A percentile compares a stretch with the other conserved stretches of the same genome.
Evolutionary conservation across 2,888 invertebrate species (phyloP).

Genomic region (Campaea margaritaria): DNA sequence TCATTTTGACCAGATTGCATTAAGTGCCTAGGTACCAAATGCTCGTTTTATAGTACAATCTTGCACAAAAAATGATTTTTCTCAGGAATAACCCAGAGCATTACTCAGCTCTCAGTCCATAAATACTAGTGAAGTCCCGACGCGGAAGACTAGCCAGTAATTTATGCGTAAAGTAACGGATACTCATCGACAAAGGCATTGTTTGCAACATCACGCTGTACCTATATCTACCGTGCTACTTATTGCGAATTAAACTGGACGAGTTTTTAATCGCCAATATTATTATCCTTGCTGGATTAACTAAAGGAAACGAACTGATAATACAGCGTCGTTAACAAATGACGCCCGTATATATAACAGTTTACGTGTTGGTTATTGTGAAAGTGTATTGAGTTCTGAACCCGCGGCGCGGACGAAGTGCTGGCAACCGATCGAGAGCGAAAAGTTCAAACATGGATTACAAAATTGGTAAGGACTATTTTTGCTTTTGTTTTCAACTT

Average conservation of each 20-base stretch:
- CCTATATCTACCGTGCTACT: conserved; percentile 37
- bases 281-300: conserved; percentile 59
- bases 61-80: too few relatives aligned
- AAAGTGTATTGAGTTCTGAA: conserved; percentile 30
- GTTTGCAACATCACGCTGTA: conserved; percentile 18
- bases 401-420: conserved; percentile 16
- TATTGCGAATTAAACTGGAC: conserved; percentile 22
- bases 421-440: neutral
- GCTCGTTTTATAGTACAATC: too few relatives aligned
- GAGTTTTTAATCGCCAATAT: conserved; percentile 24
- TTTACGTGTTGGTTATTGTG: conserved; percentile 32
- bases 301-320: conserved; percentile 61
- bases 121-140: conserved; percentile 11
- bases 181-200: conserved; percentile 27
- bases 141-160: conserved; percentile 28
- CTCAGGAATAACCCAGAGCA: too few relatives aligned
- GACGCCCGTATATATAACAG: conserved; percentile 58
- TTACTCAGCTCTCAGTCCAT: neutral
- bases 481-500: too few relatives aligned
- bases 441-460: conserved; percentile 44
- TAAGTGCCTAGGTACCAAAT: too few relatives aligned
- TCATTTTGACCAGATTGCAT: too few relatives aligned
- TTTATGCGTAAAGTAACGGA: conserved; percentile 24
- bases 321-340: conserved; percentile 47
- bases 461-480: conserved; percentile 36